Conservation (phyloP, 1,140 invertebrate genomes). For the Rhyzopertha dominica region DNA sequence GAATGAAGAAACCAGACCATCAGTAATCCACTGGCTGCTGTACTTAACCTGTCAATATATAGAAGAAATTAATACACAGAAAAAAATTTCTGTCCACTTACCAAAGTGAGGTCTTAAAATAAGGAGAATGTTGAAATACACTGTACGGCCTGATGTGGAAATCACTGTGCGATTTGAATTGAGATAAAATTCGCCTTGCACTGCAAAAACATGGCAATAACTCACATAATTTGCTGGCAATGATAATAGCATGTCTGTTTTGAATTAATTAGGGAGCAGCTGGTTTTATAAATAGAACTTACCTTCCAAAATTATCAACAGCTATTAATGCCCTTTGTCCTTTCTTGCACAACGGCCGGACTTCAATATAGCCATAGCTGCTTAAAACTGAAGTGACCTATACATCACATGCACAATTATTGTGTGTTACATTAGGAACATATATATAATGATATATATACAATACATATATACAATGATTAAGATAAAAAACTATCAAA, state of each 20-base stretch:
- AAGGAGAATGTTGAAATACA: slow-evolving; percentile 47
- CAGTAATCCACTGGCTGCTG: no score
- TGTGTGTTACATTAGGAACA: no score
- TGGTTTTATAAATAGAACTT: slow-evolving; percentile 25
- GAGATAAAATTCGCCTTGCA: slow-evolving; percentile 47
- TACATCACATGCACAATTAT: slow-evolving; percentile 17
- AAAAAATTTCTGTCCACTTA: slow-evolving; percentile 32
- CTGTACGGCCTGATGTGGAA: slow-evolving; percentile 48
- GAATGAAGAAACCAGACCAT: no score
- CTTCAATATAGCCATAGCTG: slow-evolving; percentile 44
- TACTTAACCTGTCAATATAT: no score
- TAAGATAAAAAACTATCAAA: no score
- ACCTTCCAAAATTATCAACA: slow-evolving; percentile 46
- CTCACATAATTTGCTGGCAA: slow-evolving; percentile 14
- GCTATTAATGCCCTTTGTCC: slow-evolving; percentile 41
- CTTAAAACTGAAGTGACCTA: slow-evolving; percentile 45
- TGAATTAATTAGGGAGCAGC: neutral
- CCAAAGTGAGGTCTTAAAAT: slow-evolving; percentile 45
- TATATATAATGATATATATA: no score
- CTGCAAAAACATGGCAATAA: slow-evolving; percentile 44
- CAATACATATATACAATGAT: no score
- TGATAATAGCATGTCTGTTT: slow-evolving; percentile 20
- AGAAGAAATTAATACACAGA: no score
- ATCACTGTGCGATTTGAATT: slow-evolving; percentile 47
- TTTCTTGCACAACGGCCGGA: slow-evolving; percentile 40